These are phyloP conservation scores for Candoia aspera DNA, from an alignment of 2,113 vertebrate genomes.

Conservation along the genomic window DNA sequence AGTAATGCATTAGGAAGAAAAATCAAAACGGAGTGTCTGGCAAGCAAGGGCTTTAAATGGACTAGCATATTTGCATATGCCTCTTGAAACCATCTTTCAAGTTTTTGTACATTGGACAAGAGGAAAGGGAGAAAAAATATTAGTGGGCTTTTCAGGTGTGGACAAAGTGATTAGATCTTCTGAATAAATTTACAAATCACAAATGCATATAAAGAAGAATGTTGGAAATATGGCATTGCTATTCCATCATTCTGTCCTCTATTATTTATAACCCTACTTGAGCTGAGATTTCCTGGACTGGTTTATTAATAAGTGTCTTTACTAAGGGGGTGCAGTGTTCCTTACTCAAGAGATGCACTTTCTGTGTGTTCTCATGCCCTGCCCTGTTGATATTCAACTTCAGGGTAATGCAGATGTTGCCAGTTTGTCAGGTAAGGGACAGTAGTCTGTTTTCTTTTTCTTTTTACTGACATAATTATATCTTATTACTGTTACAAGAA, in stretches of 20 bases:
- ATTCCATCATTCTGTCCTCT: background rate
- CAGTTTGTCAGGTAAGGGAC: background rate
- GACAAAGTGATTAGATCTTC: background rate
- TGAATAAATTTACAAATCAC: background rate
- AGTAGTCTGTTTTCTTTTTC: background rate
- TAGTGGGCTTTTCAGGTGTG: background rate
- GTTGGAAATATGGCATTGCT: background rate
- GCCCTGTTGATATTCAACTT: background rate
- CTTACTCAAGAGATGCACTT: too few species aligned
- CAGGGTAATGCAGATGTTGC: background rate
- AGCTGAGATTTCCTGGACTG: background rate
- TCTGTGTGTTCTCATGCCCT: background rate
- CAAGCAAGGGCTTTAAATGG: background rate
- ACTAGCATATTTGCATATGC: background rate
- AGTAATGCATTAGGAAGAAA: conserved; percentile 13
- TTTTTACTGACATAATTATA: background rate
- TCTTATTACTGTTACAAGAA: background rate
- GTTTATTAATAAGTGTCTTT: background rate
- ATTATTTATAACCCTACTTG: background rate
- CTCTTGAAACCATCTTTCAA: background rate
- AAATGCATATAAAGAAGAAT: background rate
- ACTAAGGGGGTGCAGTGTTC: background rate
- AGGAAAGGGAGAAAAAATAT: background rate
- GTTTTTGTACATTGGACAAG: background rate
- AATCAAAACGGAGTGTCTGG: background rate